Evolutionary conservation across 2,888 invertebrate genomes (phyloP).

Genomic region (Spodoptera exigua): DNA sequence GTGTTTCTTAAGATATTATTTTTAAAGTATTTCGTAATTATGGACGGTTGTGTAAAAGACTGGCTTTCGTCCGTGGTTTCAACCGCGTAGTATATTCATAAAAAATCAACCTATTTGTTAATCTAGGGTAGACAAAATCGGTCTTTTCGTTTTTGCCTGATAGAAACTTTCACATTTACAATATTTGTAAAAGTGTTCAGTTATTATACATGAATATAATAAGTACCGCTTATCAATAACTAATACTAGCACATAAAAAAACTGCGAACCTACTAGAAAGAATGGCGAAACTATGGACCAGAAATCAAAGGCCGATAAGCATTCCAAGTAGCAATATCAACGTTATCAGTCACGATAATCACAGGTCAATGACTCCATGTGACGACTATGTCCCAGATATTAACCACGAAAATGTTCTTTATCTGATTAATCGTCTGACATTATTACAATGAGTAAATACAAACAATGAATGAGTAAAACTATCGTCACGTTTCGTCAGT

Average conservation of each 20-base stretch:
- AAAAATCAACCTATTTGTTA: no score
- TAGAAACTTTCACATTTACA: no score
- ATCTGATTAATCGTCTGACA: conserved; percentile 34
- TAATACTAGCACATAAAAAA: no score
- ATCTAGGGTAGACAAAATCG: no score
- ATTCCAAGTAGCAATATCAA: conserved; percentile 15
- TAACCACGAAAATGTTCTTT: conserved; percentile 16
- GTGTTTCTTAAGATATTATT: not conserved
- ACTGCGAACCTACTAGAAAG: not conserved
- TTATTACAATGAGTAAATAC: conserved; percentile 19
- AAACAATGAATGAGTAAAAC: not conserved
- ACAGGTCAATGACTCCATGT: conserved; percentile 49
- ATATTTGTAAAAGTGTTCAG: no score
- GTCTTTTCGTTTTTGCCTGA: no score
- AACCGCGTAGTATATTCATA: no score
- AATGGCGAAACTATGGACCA: not conserved
- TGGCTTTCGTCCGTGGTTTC: no score
- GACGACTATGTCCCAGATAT: conserved; percentile 36
- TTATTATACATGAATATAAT: no score
- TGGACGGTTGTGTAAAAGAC: no score
- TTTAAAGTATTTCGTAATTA: no score
- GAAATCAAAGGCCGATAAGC: conserved; percentile 24
- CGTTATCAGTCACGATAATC: conserved; percentile 47
- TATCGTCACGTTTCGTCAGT: not conserved
- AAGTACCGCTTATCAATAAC: no score